Evolutionary conservation across 1,140 invertebrate genomes (phyloP).

Genomic region (Halictus rubicundus): DNA sequence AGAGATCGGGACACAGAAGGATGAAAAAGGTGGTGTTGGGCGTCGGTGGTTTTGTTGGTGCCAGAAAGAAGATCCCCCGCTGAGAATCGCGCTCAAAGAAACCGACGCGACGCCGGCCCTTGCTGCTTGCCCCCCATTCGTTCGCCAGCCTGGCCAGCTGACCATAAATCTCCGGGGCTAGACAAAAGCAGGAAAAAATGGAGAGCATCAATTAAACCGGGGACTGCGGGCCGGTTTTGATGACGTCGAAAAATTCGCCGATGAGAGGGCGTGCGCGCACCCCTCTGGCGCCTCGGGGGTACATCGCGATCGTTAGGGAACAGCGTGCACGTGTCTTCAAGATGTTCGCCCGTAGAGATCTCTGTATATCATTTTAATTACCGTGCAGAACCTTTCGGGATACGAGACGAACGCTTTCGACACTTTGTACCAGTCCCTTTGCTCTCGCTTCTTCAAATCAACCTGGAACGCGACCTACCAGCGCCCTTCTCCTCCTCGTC

Average conservation of each 20-base stretch:
- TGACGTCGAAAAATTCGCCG: constrained; percentile 66
- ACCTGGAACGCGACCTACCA: not conserved
- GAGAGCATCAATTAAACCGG: constrained; percentile 70
- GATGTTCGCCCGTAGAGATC: constrained; percentile 44
- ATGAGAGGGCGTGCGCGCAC: constrained; percentile 54
- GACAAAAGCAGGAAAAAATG: constrained; percentile 72
- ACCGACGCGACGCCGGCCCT: constrained; percentile 49
- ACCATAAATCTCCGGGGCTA: constrained; percentile 68
- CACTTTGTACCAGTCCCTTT: not conserved
- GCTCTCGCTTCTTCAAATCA: not conserved
- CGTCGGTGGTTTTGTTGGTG: constrained; percentile 68
- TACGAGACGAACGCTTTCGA: constrained; percentile 17
- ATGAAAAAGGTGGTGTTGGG: constrained; percentile 34
- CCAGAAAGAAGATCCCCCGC: constrained; percentile 67
- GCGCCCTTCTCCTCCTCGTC: too few relatives aligned
- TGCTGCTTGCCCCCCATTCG: constrained; percentile 15
- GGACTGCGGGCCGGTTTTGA: constrained; percentile 41
- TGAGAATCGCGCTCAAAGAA: constrained; percentile 71
- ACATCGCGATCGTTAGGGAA: constrained; percentile 61
- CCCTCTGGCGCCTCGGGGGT: constrained; percentile 52
- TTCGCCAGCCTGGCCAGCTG: constrained; percentile 37
- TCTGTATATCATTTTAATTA: constrained; percentile 46
- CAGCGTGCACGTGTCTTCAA: constrained; percentile 69
- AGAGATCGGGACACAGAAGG: constrained; percentile 24
- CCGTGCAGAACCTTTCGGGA: not conserved